These are phyloP conservation scores for Emydura subglobosa DNA, from an alignment of 2,113 vertebrate species.

Conservation along the genomic window DNA sequence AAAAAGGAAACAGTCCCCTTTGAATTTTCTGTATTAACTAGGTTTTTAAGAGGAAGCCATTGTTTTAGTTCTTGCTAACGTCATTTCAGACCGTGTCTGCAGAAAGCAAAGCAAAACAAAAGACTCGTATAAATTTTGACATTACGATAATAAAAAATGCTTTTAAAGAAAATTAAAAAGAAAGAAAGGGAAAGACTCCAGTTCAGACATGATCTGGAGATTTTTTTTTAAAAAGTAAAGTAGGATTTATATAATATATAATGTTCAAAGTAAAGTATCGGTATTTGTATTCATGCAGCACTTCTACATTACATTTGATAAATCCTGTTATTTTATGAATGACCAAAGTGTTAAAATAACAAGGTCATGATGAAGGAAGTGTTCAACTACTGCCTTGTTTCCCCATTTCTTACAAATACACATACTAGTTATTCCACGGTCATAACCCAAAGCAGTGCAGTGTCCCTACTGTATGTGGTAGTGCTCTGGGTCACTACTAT, in stretches of 20 bases:
- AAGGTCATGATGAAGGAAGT: constrained; percentile 24
- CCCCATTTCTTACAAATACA: constrained; percentile 43
- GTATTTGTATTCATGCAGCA: constrained; percentile 64
- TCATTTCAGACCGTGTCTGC: constrained; percentile 69
- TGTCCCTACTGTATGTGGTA: constrained; percentile 23
- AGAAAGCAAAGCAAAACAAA: constrained; percentile 43
- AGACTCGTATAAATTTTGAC: constrained; percentile 59
- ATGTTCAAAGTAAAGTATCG: constrained; percentile 39
- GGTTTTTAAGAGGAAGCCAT: constrained; percentile 9
- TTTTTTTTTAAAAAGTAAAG: constrained; percentile 58
- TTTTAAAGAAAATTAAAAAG: constrained; percentile 37
- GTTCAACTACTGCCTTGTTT: neutral
- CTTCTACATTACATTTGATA: constrained; percentile 48
- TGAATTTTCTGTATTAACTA: constrained; percentile 20
- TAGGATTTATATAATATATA: constrained; percentile 43
- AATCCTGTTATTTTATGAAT: constrained; percentile 37
- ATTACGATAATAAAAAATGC: constrained; percentile 51
- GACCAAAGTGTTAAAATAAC: constrained; percentile 30
- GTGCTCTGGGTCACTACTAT: constrained; percentile 73
- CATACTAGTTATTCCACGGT: constrained; percentile 58
- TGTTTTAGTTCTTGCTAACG: neutral
- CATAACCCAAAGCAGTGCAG: constrained; percentile 72
- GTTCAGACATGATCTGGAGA: constrained; percentile 40
- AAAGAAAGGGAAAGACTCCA: constrained; percentile 42
- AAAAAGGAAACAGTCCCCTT: constrained; percentile 30